Base-by-base conservation (phyloP, 2,888 invertebrate genomes). In the Drosophila quinaria region DNA sequence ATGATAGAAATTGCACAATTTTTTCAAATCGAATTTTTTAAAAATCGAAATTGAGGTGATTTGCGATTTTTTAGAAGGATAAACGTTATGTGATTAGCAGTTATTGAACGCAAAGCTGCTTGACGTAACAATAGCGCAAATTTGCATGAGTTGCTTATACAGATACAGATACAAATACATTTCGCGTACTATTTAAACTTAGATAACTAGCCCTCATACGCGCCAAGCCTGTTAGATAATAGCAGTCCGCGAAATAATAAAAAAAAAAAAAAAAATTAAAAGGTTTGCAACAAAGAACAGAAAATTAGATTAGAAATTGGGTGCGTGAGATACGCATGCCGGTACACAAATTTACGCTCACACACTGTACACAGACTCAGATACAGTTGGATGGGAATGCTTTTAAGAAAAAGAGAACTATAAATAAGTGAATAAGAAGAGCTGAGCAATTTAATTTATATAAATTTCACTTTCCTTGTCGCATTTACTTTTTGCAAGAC, bases 61-160 rank as follows among this genome's bases (percentile, higher is more conserved):
- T 66, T 70, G 42, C 51, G 71, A 64, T 60, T 62, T 54, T 4
- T 42, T 10, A 13, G 15, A n/a, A n/a, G 39, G 11, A 17, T 25
- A 25, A 13, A 33, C 66, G 62, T 68, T 79, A 71, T 74, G 82
- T 85, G 88, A 82, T 84, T 87, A 84, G 83, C 84, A 87, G 88
- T 84, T 84, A 82, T 85, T 87, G 84, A 84, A 84, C 88, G 74
- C 84, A 59, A 66, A 11, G 6, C 46, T 49, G 42, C 44, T 79
- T 73, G 73, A 76, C 80, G 77, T 83, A 72, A 73, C 50, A 63
- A 49, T 50, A 68, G 60, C 50, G 71, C 65, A 66, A 68, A 74
- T 77, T 81, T 68, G 58, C 86, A 69, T 54, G 49, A 46, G 19
- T 54, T 65, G 10, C 52, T 64, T 56, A 55, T 47, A 49, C 44